These are phyloP conservation scores for Phrynocephalus guinanensis DNA, from an alignment of 2,797 vertebrate genomes.

Conservation along the genomic window DNA sequence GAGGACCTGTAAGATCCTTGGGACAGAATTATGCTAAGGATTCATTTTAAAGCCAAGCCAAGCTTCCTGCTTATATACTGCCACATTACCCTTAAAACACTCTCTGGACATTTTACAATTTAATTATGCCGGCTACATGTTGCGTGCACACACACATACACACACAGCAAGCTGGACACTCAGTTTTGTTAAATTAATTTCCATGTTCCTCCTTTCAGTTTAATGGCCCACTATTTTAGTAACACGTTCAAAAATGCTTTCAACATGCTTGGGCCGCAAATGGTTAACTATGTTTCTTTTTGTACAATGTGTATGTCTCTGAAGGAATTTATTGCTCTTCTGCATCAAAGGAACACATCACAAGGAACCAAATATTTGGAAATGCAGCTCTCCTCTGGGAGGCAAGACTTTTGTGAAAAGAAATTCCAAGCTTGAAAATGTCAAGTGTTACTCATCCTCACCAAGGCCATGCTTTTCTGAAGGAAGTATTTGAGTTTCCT, in stretches of 20 bases:
- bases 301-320: constrained; percentile 54
- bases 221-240: not conserved
- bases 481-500: constrained; percentile 72
- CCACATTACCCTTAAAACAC: too few relatives aligned
- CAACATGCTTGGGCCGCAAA: constrained; percentile 51
- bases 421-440: constrained; percentile 75
- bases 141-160: too few relatives aligned
- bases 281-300: constrained; percentile 65
- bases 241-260: constrained; percentile 46
- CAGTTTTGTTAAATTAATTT: not conserved
- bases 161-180: too few relatives aligned
- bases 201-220: not conserved
- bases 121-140: too few relatives aligned
- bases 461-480: constrained; percentile 65
- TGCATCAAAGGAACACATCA: constrained; percentile 72
- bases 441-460: constrained; percentile 78
- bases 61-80: too few relatives aligned
- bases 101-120: too few relatives aligned
- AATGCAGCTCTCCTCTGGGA: constrained; percentile 72
- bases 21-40: not conserved
- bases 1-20: too few relatives aligned
- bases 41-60: too few relatives aligned
- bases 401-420: constrained; percentile 64
- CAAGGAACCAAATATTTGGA: constrained; percentile 71
- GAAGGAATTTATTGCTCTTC: constrained; percentile 51